Conservation (phyloP, 2,113 vertebrate genomes). For the Henicopernis longicauda region DNA sequence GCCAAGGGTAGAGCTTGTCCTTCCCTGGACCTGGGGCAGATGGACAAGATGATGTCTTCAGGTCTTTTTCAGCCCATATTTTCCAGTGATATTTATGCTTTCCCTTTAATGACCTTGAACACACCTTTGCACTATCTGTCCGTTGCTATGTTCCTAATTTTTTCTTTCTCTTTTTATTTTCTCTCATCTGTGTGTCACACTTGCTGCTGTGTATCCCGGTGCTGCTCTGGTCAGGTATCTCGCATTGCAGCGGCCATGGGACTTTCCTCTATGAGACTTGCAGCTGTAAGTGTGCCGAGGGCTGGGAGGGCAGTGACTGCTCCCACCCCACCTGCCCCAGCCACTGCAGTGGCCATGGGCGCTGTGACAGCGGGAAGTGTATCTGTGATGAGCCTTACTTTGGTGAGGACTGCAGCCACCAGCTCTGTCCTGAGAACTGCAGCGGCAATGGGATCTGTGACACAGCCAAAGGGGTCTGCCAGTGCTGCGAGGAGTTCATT, state of each 20-base stretch:
- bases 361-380: conserved; percentile 76
- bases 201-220: not conserved
- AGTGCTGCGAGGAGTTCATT: conserved; percentile 72
- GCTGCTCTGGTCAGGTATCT: conserved; percentile 42
- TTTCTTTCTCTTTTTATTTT: not conserved
- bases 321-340: conserved; percentile 78
- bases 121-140: not conserved
- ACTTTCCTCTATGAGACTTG: conserved; percentile 71
- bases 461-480: conserved; percentile 70
- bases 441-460: conserved; percentile 80
- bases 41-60: not conserved
- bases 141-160: not conserved
- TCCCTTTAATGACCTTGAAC: not conserved
- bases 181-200: not conserved
- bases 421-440: conserved; percentile 78
- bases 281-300: conserved; percentile 78
- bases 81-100: not conserved
- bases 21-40: not conserved
- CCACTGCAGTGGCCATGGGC: conserved; percentile 78
- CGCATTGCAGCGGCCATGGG: conserved; percentile 77
- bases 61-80: not conserved
- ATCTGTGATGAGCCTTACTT: conserved; percentile 75
- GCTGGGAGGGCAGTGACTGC: conserved; percentile 83
- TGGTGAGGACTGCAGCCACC: conserved; percentile 76
- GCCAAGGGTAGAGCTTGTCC: not conserved